Evolutionary conservation across 2,888 invertebrate species (phyloP).

Genomic region (Fragum whitleyi): DNA sequence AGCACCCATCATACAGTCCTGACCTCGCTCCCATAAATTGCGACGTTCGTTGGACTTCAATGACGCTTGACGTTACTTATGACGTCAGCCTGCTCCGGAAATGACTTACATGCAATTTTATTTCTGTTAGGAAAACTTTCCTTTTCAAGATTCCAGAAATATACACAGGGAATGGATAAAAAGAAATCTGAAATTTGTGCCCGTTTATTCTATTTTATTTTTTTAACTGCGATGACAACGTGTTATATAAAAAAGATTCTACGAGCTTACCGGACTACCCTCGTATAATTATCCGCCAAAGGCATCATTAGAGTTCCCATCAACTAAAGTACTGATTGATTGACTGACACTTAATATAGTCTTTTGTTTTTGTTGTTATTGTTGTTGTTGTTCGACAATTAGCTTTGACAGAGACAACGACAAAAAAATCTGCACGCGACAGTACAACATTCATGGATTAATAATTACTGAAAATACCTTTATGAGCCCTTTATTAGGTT

Average conservation of each 20-base stretch:
- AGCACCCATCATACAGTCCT: constrained; percentile 12
- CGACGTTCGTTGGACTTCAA: constrained; percentile 3
- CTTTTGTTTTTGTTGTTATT: too few species aligned
- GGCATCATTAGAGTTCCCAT: too few species aligned
- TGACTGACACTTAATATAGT: too few species aligned
- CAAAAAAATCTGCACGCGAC: too few species aligned
- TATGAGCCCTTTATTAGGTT: too few species aligned
- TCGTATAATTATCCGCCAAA: not conserved
- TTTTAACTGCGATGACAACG: not conserved
- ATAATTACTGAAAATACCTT: too few species aligned
- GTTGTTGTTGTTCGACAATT: too few species aligned
- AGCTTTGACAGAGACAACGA: too few species aligned
- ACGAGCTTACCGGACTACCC: not conserved
- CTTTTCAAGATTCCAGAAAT: not conserved
- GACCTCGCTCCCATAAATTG: constrained; percentile 1
- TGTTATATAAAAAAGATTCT: not conserved
- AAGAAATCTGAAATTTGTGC: not conserved
- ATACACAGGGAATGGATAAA: not conserved
- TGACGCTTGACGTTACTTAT: constrained; percentile 1
- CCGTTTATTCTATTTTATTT: not conserved
- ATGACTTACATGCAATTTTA: not conserved
- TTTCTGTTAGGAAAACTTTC: not conserved
- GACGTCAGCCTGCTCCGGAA: not conserved
- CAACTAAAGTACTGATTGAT: too few species aligned
- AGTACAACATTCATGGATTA: too few species aligned